A percentile compares a stretch with the other conserved stretches of the same genome.
Evolutionary conservation across 2,888 invertebrate species (phyloP).

Genomic region (Himalopsyche tibetana): DNA sequence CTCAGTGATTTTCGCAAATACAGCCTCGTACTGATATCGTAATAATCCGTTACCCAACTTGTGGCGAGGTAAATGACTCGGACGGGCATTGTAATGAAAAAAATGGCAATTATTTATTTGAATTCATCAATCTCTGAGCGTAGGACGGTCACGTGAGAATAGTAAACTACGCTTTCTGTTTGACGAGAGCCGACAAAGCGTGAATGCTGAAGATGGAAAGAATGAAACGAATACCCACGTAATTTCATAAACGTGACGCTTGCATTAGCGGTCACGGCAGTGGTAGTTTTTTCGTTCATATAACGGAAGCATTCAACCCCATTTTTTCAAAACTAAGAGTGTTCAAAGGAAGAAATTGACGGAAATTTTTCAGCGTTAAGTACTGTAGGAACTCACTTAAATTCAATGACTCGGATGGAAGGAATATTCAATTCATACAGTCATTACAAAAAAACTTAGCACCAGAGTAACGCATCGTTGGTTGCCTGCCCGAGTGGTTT

Average conservation of each 20-base stretch:
- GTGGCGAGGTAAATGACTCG: constrained; percentile 32
- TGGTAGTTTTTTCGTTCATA: background rate
- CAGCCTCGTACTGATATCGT: constrained; percentile 28
- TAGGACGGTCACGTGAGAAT: constrained; percentile 36
- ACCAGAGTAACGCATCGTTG: too few species aligned
- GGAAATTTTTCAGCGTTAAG: too few species aligned
- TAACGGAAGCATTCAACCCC: constrained; percentile 29
- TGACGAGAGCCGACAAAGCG: constrained; percentile 33
- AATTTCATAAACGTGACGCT: background rate
- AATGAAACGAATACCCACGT: constrained; percentile 31
- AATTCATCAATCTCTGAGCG: constrained; percentile 40
- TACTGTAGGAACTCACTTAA: too few species aligned
- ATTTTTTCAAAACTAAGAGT: too few species aligned
- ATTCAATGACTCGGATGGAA: too few species aligned
- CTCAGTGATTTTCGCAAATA: constrained; percentile 31
- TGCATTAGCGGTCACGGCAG: background rate
- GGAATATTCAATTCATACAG: too few species aligned
- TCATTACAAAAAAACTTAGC: too few species aligned
- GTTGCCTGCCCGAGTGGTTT: too few species aligned
- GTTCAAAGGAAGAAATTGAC: too few species aligned
- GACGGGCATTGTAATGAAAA: constrained; percentile 28
- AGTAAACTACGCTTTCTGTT: constrained; percentile 36
- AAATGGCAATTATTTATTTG: constrained; percentile 39
- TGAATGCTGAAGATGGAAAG: constrained; percentile 6
- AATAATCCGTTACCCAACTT: constrained; percentile 35